Base-by-base conservation (phyloP, 1,140 invertebrate species). In the Habropoda laboriosa region DNA sequence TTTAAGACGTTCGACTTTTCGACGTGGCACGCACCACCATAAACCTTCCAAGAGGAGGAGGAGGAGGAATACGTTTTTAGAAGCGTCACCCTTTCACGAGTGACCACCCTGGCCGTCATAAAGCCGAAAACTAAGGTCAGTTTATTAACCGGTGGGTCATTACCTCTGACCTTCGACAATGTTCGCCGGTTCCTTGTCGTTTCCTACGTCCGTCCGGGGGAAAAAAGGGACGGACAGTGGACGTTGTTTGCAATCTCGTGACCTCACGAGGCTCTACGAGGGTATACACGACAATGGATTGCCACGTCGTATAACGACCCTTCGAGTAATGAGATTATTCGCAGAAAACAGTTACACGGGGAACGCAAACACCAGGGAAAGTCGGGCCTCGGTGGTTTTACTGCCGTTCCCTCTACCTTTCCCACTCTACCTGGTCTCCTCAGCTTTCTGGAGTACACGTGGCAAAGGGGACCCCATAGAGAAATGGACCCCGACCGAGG, bases 261-360 rank as follows among this genome's bases (percentile, higher is more conserved):
- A 58, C 30, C 51, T 77, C 32, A 40, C n/a, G 12, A 13, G n/a
- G 38, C 49, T 68, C 40, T 6, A 47, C 1, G 5, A 78, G 18
- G 42, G 51, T 16, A 53, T 51, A 32, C 4, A 38, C 30, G 47
- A 66, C 51, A 66, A 80, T 66, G 60, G 35, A 64, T 58, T 72
- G 45, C 38, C 42, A 38, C 24, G 38, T 68, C 42, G 53, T 74
- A 80, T 74, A 74, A 79, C 80, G 35, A 61, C 53, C 58, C 12
- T 74, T 42, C 12, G n/a, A 40, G 49, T 66, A 57, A 81, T 61
- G 49, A 81, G 32, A 81, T 83, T 81, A 83, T 55, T 81, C 57
- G n/a, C 12, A 71, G 49, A 63, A 75, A 73, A 67, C 40, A 58
- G 45, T 61, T 57, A 35, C 24, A 47, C 3, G 2, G 30, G n/a